Evolutionary conservation across 2,113 vertebrate genomes (phyloP), one percentile per base, ranked within the genome.

Genomic region (Psilopsiagon aymara): DNA sequence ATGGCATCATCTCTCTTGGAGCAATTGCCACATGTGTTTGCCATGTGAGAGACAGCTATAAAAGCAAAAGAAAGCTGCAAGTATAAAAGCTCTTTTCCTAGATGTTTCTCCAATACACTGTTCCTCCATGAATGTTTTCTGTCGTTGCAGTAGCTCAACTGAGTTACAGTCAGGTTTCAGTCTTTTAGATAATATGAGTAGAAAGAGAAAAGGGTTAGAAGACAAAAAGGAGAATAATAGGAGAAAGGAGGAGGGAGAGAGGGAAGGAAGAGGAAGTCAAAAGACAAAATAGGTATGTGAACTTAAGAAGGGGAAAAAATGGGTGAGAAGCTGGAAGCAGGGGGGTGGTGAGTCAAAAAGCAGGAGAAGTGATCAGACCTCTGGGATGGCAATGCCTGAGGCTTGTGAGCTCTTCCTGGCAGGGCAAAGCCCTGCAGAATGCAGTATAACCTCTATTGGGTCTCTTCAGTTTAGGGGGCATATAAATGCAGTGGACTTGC

Each of bases 401-500:
- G 51, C 66, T 66, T 80, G 28, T 66, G 57, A 67, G 59, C 55
- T 43, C 25, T 90, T 87, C 70, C 44, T 51, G 63, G 43, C 52
- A 82, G 41, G 47, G 76, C 81, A 94, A 59, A 92, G 63, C 49
- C 20, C 75, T 51, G 64, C 52, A 96, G 92, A 95, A 93, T 91
- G 71, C 62, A 63, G 16, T 85, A 66, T 80, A 83, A 86, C 96
- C 80, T 97, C 49, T 84, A 55, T 68, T n/a, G 69, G 24, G 39
- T 60, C 69, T 23, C 53, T 94, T 96, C 95, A 94, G 90, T 97
- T 98, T 95, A 88, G 82, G 90, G 84, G 86, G 27, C 77, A 62
- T 93, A 96, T 94, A 96, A 96, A 96, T 74, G 88, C 87, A 84
- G 76, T 84, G 91, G 52, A 77, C 94, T 97, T 97, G 94, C 91